Evolutionary conservation across 1,140 invertebrate species (phyloP).

Genomic region (Ylistrum balloti): DNA sequence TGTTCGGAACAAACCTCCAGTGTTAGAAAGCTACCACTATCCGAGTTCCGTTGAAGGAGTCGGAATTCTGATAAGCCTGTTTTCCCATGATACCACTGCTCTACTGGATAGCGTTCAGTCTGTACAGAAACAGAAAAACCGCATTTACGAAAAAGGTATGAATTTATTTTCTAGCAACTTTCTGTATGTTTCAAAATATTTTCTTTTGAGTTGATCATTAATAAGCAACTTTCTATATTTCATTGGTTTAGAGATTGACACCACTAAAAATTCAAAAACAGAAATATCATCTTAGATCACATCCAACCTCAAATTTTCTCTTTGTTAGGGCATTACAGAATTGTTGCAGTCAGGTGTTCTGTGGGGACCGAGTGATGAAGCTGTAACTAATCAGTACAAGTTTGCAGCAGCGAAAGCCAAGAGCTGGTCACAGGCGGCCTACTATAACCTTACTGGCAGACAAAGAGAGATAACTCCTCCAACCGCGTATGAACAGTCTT

Average conservation of each 20-base stretch:
- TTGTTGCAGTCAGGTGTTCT: neutral
- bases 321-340: neutral
- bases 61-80: neutral
- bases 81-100: neutral
- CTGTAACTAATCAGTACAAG: neutral
- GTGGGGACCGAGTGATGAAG: neutral
- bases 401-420: neutral
- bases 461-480: neutral
- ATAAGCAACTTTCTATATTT: no score
- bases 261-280: no score
- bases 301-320: no score
- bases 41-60: neutral
- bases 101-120: neutral
- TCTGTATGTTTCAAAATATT: no score
- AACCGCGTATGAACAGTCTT: neutral
- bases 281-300: no score
- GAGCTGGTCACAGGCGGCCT: neutral
- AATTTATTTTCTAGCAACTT: no score
- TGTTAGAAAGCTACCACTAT: neutral
- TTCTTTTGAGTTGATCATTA: no score
- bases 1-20: neutral
- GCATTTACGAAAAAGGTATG: neutral
- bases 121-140: neutral
- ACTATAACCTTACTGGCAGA: neutral
- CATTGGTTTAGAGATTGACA: no score